phyloP scores from a whole-genome alignment of 30 jellyfish, hydroid and myxozoan genomes.

The Pelagia noctiluca region DNA sequence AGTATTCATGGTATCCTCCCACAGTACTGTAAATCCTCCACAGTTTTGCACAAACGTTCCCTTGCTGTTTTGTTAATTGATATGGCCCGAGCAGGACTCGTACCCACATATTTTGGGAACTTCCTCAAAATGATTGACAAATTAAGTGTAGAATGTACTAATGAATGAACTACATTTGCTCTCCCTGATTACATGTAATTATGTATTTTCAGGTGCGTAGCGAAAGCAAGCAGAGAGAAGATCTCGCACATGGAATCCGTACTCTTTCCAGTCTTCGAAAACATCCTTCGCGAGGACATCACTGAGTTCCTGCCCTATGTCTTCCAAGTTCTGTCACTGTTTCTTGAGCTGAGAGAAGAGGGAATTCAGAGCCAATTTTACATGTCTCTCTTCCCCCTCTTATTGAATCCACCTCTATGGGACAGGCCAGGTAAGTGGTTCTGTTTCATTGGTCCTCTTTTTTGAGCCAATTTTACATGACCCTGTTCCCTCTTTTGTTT shows the following conservation, averaged over 20 bases:
- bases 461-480: conserved; percentile 92
- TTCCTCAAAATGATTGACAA: no score
- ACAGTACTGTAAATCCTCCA: no score
- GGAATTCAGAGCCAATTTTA: conserved; percentile 95
- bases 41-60: no score
- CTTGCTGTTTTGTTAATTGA: not conserved
- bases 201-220: conserved; percentile 74
- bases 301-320: conserved; percentile 96
- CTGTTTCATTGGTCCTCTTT: not conserved
- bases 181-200: no score
- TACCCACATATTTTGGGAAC: no score
- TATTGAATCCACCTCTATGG: conserved; percentile 95
- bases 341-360: conserved; percentile 91
- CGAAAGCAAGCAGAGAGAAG: conserved; percentile 62
- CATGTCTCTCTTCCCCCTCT: conserved; percentile 91
- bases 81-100: no score
- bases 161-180: no score
- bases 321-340: conserved; percentile 93
- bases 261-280: conserved; percentile 85
- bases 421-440: conserved; percentile 86
- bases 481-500: conserved; percentile 84
- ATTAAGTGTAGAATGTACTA: no score
- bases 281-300: conserved; percentile 80
- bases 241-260: conserved; percentile 76
- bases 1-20: no score